Base-by-base conservation (phyloP, 92 coral and sea anemone species). In the Siderastrea radians region DNA sequence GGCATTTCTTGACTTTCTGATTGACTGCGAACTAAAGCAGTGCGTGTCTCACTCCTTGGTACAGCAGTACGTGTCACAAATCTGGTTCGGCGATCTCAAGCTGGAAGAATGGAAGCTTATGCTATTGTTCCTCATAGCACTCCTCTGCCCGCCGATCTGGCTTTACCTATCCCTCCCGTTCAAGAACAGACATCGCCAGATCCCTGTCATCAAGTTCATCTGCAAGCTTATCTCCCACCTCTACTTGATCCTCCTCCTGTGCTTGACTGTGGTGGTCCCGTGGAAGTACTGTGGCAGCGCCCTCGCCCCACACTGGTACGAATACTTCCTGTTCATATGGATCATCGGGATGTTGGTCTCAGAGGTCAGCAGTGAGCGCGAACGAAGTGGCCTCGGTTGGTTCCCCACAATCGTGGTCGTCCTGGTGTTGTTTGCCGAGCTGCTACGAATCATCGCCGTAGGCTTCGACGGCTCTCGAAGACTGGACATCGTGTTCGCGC, bases 121-220 rank as follows among this genome's bases (percentile, higher is more conserved):
- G 65, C 76, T 93, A 71, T 75, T 97, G 68, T 96, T 96, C 69
- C 86, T 97, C 12, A 86, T 87, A n/a, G 95, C 99, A 3, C 77
- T 97, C 53, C 77, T 96, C 49, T 90, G 78, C 79, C 99, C 99
- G 3, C 98, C 98, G 44, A 57, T 97, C 52, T 97, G 99, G 99
- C 75, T 92, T 11, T 93, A 89, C 81, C 84, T 97, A 65, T 91
- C 99, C 19, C 92, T 96, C 19, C 98, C 98, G 5, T 88, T 96
- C 93, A 95, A 93, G 89, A 96, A 96, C 85, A 97, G 93, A 60
- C 93, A 94, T 90, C 96, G 93, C 70, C 90, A 95, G 84, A 95
- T 98, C 55, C 99, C 99, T 7, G 92, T 96, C 92, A 92, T 98
- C 81, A 98, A 96, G 93, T 98, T 98, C 94, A 98, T 96, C 83